Evolutionary conservation across 1,140 invertebrate species (phyloP).

Genomic region (Lysiphlebus fabarum): DNA sequence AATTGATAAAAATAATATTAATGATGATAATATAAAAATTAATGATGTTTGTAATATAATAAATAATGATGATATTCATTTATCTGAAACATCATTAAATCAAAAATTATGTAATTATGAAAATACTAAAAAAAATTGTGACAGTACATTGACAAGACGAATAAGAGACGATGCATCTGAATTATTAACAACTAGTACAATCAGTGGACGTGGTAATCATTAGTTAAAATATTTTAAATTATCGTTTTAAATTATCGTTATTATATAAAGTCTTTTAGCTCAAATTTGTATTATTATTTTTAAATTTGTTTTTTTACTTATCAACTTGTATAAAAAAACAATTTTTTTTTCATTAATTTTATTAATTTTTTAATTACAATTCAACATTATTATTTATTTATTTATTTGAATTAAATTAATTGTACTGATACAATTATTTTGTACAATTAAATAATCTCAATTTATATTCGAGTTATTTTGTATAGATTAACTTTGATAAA

Average conservation of each 20-base stretch:
- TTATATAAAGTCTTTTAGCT: neutral
- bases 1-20: conserved; percentile 43
- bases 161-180: conserved; percentile 39
- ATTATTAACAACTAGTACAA: conserved; percentile 42
- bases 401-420: no score
- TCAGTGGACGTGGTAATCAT: conserved; percentile 41
- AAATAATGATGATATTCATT: conserved; percentile 34
- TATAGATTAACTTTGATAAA: no score
- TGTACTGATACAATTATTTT: no score
- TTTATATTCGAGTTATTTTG: no score
- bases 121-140: conserved; percentile 39
- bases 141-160: conserved; percentile 39
- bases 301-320: conserved; percentile 4
- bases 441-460: no score
- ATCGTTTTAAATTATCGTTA: no score
- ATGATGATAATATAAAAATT: conserved; percentile 41
- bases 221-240: conserved; percentile 28
- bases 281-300: conserved; percentile 8
- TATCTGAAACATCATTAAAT: conserved; percentile 37
- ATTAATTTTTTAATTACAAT: no score
- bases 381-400: no score
- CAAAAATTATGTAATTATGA: conserved; percentile 45
- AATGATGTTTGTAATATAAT: conserved; percentile 30
- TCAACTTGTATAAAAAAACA: neutral
- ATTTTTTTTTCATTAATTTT: neutral